phyloP scores from a whole-genome alignment of 2,888 invertebrate species.

The Bimastos eiseni region DNA sequence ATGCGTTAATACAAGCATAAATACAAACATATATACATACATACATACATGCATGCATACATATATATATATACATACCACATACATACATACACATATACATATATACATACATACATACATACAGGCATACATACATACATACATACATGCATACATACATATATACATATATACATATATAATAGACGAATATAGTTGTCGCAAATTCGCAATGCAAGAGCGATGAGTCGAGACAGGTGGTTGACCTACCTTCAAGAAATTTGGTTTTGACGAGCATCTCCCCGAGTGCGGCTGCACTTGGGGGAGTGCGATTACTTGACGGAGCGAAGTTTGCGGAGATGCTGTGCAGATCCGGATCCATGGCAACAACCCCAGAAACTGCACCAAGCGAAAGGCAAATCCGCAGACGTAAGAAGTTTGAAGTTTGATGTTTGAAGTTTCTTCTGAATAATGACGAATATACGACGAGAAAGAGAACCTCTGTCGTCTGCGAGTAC shows the following conservation, averaged over 20 bases:
- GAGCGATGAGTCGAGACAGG: not conserved
- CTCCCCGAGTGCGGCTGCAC: slow-evolving; percentile 49
- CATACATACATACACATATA: not conserved
- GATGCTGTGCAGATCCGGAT: slow-evolving; percentile 18
- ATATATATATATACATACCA: not conserved
- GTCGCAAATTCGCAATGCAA: not conserved
- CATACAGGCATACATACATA: not conserved
- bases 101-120: too few species aligned
- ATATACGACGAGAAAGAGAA: not conserved
- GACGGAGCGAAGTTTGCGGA: slow-evolving; percentile 3
- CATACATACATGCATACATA: not conserved
- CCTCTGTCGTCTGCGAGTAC: not conserved
- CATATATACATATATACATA: not conserved
- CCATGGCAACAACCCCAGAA: not conserved
- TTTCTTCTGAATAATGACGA: not conserved
- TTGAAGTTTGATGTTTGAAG: too few species aligned
- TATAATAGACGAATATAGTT: not conserved
- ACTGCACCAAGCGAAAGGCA: not conserved
- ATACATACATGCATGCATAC: slow-evolving; percentile 2
- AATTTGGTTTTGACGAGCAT: slow-evolving; percentile 57
- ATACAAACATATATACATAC: not conserved
- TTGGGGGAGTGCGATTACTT: slow-evolving; percentile 28
- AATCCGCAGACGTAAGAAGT: not conserved
- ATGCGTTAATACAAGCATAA: not conserved
- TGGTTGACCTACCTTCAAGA: slow-evolving; percentile 51